These are phyloP conservation scores for Hydraecia micacea DNA, from an alignment of 2,888 invertebrate species.

Conservation along the genomic window DNA sequence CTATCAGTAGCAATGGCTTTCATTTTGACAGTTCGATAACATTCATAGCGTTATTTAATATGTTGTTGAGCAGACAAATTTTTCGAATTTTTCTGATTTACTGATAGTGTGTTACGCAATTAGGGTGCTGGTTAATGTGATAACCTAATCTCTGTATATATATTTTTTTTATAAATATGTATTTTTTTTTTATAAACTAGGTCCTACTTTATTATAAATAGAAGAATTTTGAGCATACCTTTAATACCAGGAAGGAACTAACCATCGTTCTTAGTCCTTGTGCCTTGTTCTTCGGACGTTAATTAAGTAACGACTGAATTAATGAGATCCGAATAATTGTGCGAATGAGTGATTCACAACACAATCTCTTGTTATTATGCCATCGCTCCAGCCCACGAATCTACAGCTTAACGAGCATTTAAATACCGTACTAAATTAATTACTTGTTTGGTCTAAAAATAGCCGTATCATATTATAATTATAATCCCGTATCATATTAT, in stretches of 20 bases:
- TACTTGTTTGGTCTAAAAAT: constrained; percentile 13
- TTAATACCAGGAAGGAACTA: not conserved
- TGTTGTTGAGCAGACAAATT: too few species aligned
- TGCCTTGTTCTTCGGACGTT: not conserved
- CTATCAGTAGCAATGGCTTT: too few species aligned
- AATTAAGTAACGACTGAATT: not conserved
- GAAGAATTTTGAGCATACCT: not conserved
- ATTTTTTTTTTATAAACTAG: too few species aligned
- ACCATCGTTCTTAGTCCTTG: not conserved
- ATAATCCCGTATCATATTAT: not conserved
- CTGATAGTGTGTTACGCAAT: too few species aligned
- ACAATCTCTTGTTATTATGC: not conserved
- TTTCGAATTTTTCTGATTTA: too few species aligned
- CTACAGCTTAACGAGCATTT: constrained; percentile 5
- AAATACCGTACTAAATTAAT: constrained; percentile 4
- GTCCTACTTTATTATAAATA: not conserved
- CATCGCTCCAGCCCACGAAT: not conserved
- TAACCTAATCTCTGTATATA: too few species aligned
- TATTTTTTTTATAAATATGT: too few species aligned
- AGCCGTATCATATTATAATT: not conserved
- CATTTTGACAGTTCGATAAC: too few species aligned
- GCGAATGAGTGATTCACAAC: constrained; percentile 25
- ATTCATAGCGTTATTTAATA: too few species aligned
- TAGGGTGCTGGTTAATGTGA: too few species aligned
- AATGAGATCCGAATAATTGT: not conserved